These are phyloP conservation scores for Heliconius sara DNA, from an alignment of 2,888 invertebrate genomes.

Conservation along the genomic window DNA sequence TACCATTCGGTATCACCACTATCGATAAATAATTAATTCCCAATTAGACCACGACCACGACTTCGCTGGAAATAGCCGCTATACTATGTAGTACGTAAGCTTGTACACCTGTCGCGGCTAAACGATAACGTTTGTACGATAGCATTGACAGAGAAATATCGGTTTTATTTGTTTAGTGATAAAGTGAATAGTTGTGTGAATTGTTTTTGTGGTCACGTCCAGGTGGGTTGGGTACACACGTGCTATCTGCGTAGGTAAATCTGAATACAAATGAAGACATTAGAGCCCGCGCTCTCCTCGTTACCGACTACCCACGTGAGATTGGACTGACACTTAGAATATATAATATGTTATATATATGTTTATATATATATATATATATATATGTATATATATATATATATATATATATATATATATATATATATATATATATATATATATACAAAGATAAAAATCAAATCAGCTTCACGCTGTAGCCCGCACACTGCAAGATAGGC, in stretches of 20 bases:
- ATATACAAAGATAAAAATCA: no score
- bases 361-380: neutral
- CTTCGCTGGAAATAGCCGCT: constrained; percentile 38
- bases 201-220: constrained; percentile 31
- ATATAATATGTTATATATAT: neutral
- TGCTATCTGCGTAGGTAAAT: constrained; percentile 67
- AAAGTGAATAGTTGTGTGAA: constrained; percentile 27
- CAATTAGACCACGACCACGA: constrained; percentile 44
- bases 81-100: constrained; percentile 35
- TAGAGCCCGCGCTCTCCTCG: constrained; percentile 63
- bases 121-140: constrained; percentile 19
- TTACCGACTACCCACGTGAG: constrained; percentile 54
- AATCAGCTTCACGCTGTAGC: no score
- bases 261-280: constrained; percentile 80
- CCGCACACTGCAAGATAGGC: no score
- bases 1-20: constrained; percentile 22
- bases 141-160: constrained; percentile 6
- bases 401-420: neutral
- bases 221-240: constrained; percentile 47
- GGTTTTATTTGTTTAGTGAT: neutral
- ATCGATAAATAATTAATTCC: constrained; percentile 44
- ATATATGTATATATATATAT: neutral
- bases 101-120: constrained; percentile 27
- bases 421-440: neutral
- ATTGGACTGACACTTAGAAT: constrained; percentile 41